Evolutionary conservation across 2,888 invertebrate species (phyloP).

Genomic region (Acanthosepion pharaonis): DNA sequence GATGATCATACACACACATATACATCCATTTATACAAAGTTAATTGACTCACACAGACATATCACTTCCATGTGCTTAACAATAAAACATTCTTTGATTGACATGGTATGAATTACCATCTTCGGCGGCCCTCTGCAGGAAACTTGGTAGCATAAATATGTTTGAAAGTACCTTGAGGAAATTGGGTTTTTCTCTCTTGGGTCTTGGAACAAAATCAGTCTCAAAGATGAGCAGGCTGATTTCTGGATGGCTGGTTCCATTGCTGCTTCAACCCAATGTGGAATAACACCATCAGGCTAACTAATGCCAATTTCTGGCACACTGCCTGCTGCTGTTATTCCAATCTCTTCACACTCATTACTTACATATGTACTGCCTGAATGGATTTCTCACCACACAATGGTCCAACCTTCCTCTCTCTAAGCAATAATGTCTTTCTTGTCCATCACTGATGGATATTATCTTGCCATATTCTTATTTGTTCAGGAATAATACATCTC

Average conservation of each 20-base stretch:
- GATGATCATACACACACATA: no score
- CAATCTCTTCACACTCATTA: background rate
- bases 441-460: background rate
- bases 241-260: background rate
- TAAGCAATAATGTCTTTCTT: background rate
- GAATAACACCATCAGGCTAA: background rate
- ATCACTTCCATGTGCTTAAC: background rate
- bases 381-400: background rate
- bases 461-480: background rate
- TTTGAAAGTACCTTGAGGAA: background rate
- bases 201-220: background rate
- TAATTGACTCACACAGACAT: background rate
- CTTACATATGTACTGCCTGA: background rate
- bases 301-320: slow-evolving; percentile 8
- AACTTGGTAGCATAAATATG: background rate
- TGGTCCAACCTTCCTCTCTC: background rate
- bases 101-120: background rate
- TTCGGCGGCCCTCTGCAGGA: background rate
- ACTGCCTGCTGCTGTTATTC: background rate
- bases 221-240: slow-evolving; percentile 8
- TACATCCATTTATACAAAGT: no score
- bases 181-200: slow-evolving; percentile 4
- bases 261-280: background rate
- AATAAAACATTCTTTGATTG: slow-evolving; percentile 4
- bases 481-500: background rate